A percentile compares a stretch with the other conserved stretches of the same genome.
phyloP scores from a whole-genome alignment of 2,888 invertebrate genomes.

The Blastobasis adustella region DNA sequence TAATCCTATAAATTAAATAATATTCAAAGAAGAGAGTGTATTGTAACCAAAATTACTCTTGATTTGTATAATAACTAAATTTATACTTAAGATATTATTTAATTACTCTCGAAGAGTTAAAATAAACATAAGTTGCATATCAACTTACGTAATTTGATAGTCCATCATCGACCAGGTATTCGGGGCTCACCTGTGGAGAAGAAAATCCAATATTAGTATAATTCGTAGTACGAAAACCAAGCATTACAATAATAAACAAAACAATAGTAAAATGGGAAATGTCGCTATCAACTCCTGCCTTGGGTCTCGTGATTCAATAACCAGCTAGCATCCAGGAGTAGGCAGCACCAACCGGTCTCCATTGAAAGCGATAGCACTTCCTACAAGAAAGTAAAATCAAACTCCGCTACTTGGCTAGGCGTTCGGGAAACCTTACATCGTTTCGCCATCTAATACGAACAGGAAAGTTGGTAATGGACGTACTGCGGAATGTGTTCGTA shows the following conservation, averaged over 20 bases:
- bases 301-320: slow-evolving; percentile 12
- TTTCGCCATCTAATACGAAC: too few species aligned
- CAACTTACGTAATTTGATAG: slow-evolving; percentile 23
- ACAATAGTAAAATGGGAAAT: not conserved
- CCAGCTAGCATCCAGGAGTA: not conserved
- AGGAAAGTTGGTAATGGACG: too few species aligned
- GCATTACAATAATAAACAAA: not conserved
- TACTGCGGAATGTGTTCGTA: too few species aligned
- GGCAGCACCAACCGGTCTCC: slow-evolving; percentile 51
- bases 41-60: too few species aligned
- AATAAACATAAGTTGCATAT: slow-evolving; percentile 5
- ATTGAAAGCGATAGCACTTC: slow-evolving; percentile 72
- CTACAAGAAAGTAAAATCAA: slow-evolving; percentile 71
- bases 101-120: too few species aligned
- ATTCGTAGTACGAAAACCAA: not conserved
- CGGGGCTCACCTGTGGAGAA: slow-evolving; percentile 53
- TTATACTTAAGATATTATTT: too few species aligned
- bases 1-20: not conserved
- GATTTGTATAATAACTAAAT: too few species aligned
- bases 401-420: slow-evolving; percentile 32
- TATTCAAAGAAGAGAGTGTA: too few species aligned
- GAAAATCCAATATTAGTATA: slow-evolving; percentile 5
- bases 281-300: slow-evolving; percentile 20
- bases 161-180: slow-evolving; percentile 35
- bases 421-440: slow-evolving; percentile 46